These are phyloP conservation scores for Umimayanthus kanabou DNA, from an alignment of 92 coral and sea anemone genomes.

Conservation along the genomic window DNA sequence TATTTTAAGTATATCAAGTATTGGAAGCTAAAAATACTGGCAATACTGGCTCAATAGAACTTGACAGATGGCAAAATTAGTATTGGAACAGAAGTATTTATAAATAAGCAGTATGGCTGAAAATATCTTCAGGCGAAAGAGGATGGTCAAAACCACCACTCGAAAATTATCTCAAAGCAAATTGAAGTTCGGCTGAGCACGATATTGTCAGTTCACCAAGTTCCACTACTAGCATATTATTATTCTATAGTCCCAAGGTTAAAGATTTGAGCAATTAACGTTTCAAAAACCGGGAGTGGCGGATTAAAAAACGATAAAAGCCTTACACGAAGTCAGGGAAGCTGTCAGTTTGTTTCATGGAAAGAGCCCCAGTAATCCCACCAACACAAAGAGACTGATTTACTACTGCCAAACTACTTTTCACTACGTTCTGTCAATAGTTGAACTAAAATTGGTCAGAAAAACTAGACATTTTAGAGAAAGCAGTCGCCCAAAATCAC, in stretches of 20 bases:
- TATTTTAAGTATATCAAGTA: not conserved
- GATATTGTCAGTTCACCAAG: not conserved
- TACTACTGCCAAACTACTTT: not conserved
- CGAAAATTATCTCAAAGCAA: not conserved
- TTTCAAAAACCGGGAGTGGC: not conserved
- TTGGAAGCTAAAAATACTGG: no score
- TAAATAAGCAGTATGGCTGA: not conserved
- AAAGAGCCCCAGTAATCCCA: constrained; percentile 3
- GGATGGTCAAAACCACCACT: not conserved
- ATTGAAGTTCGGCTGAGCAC: not conserved
- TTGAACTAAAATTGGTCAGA: not conserved
- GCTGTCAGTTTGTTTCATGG: constrained; percentile 13
- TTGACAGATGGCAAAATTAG: constrained; percentile 13
- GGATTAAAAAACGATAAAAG: constrained; percentile 4
- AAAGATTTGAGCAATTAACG: constrained; percentile 24
- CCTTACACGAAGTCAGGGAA: not conserved
- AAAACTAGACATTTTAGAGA: constrained; percentile 5
- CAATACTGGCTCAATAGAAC: not conserved
- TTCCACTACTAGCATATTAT: not conserved
- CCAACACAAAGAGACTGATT: constrained; percentile 2
- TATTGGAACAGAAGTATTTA: not conserved
- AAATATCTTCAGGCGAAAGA: constrained; percentile 16
- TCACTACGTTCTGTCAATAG: constrained; percentile 12
- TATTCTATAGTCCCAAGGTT: not conserved
- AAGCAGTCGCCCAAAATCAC: not conserved